These are phyloP conservation scores for Atta cephalotes DNA, from an alignment of 1,140 invertebrate genomes.

Conservation along the genomic window DNA sequence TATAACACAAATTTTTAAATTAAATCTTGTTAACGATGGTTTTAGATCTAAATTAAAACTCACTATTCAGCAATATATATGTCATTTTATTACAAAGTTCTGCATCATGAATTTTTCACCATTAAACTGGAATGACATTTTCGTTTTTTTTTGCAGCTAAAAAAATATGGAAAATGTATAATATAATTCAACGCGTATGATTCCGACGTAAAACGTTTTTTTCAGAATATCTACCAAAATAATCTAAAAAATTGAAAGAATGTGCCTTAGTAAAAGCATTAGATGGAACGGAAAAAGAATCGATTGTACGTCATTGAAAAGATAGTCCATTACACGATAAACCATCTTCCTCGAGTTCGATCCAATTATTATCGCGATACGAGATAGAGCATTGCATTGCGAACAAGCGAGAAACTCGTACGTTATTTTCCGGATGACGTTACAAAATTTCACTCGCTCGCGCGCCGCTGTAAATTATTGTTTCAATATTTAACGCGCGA, in stretches of 20 bases:
- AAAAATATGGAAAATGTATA: constrained; percentile 17
- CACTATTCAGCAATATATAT: not conserved
- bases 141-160: not conserved
- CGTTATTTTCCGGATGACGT: constrained; percentile 28
- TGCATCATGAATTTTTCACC: not conserved
- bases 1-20: constrained; percentile 6
- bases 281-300: not conserved
- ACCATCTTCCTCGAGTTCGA: constrained; percentile 29
- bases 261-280: not conserved
- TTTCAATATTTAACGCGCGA: constrained; percentile 51
- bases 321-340: constrained; percentile 8
- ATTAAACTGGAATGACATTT: not conserved
- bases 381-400: not conserved
- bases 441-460: constrained; percentile 50
- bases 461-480: constrained; percentile 36
- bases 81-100: constrained; percentile 25
- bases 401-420: constrained; percentile 12
- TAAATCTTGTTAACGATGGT: constrained; percentile 3
- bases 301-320: not conserved
- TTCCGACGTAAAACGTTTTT: constrained; percentile 31
- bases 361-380: constrained; percentile 34
- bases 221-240: not conserved
- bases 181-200: not conserved
- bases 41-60: constrained; percentile 23
- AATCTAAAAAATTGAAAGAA: not conserved